Evolutionary conservation across 2,888 invertebrate genomes (phyloP).

Genomic region (Cosmia pyralina): DNA sequence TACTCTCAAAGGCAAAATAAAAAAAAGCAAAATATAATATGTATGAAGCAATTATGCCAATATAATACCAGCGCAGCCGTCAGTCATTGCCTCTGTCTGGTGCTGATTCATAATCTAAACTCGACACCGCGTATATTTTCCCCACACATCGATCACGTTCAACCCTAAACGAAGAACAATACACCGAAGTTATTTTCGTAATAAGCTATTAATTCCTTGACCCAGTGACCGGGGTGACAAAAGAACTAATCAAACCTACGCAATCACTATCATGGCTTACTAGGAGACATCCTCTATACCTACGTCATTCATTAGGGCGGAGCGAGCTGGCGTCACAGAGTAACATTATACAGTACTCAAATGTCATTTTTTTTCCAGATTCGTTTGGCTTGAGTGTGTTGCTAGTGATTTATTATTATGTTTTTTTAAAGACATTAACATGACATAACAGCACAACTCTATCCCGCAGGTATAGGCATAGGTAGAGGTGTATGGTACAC

Average conservation of each 20-base stretch:
- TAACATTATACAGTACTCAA: conserved; percentile 45
- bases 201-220: conserved; percentile 65
- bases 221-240: conserved; percentile 70
- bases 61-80: not conserved
- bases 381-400: not conserved
- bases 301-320: conserved; percentile 72
- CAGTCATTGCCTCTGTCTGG: not conserved
- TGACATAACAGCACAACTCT: not conserved
- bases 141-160: conserved; percentile 9
- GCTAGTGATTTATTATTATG: not conserved
- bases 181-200: conserved; percentile 35
- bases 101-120: conserved; percentile 14
- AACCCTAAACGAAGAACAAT: conserved; percentile 44
- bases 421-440: not conserved
- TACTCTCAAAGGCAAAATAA: not conserved
- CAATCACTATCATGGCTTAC: conserved; percentile 63
- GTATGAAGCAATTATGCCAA: not conserved
- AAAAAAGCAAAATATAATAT: no score
- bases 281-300: conserved; percentile 47
- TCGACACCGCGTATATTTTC: conserved; percentile 24
- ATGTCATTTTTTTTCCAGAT: conserved; percentile 8
- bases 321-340: conserved; percentile 53
- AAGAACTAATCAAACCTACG: conserved; percentile 70
- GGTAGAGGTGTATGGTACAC: not conserved
- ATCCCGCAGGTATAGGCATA: no score